Evolutionary conservation across 2,797 vertebrate species (phyloP).

Genomic region (Carapus acus): DNA sequence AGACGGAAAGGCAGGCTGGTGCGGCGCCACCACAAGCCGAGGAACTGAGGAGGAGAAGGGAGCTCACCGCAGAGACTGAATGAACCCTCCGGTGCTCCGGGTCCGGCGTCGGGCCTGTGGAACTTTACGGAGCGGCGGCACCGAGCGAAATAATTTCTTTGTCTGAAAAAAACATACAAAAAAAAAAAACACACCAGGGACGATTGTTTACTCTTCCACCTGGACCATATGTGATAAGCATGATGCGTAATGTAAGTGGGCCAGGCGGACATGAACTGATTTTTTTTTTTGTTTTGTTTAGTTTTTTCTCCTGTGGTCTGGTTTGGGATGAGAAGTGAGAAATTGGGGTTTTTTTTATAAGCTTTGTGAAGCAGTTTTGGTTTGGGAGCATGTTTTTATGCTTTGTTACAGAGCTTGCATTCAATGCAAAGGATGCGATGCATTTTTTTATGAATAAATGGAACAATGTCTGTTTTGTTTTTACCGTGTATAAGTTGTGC

Average conservation of each 20-base stretch:
- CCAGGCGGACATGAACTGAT: slow-evolving; percentile 31
- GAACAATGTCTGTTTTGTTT: slow-evolving; percentile 38
- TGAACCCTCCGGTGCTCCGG: slow-evolving; percentile 47
- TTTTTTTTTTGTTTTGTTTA: too few relatives aligned
- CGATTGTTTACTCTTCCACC: slow-evolving; percentile 35
- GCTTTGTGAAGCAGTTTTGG: slow-evolving; percentile 30
- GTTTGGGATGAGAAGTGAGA: slow-evolving; percentile 28
- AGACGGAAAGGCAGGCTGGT: slow-evolving; percentile 45
- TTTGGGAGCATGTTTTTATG: slow-evolving; percentile 32
- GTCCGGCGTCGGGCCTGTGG: slow-evolving; percentile 37
- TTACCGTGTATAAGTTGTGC: slow-evolving; percentile 29
- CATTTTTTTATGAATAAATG: slow-evolving; percentile 22
- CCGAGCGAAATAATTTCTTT: slow-evolving; percentile 35
- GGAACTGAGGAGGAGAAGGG: slow-evolving; percentile 31
- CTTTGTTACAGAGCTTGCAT: slow-evolving; percentile 47
- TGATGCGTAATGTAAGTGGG: slow-evolving; percentile 40
- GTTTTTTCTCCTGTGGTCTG: too few relatives aligned
- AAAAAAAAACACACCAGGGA: slow-evolving; percentile 20
- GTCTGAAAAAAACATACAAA: too few relatives aligned
- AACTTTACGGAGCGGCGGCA: slow-evolving; percentile 31
- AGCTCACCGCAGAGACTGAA: slow-evolving; percentile 45
- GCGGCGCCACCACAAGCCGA: slow-evolving; percentile 53
- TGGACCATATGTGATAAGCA: slow-evolving; percentile 37
- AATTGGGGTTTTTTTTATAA: slow-evolving; percentile 25
- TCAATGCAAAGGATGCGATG: slow-evolving; percentile 33